Base-by-base conservation (phyloP, 2,888 invertebrate species). In the Drepana falcataria region DNA sequence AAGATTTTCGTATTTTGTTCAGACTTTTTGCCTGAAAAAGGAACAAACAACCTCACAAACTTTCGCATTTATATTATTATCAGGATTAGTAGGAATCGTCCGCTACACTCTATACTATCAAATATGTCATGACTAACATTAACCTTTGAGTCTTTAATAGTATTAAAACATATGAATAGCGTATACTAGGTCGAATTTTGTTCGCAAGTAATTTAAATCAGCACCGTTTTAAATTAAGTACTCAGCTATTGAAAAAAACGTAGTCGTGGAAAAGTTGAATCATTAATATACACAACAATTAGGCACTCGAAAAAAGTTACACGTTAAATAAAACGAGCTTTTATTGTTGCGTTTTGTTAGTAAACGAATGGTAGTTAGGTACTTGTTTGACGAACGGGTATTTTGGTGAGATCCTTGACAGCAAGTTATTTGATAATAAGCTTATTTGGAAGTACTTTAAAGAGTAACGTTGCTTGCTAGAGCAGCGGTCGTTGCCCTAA, bases 401-500 rank as follows among this genome's bases (percentile, higher is more conserved):
- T 41, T 51, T 40, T 40, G 40, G 49, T 21, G 21, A 51, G 37
- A 40, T 37, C 40, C 51, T 40, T 35, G 40, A 40, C 49, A 49
- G 41, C 33, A 9, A 34, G 40, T 44, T 44, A 9, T 44, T 44
- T 44, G 62, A 61, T 63, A 64, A 64, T 65, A 65, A 63, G 62
- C 58, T 63, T 62, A 63, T 69, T 65, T 62, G 55, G 56, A 63
- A 57, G 56, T 64, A 64, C 58, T 72, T 68, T 63, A 67, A 66
- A 64, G 65, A 53, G 68, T 73, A 68, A 67, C 74, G 67, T 74
- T 69, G 71, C 66, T 21, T 68, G 73, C 71, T 73, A 68, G 72
- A 73, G 72, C 76, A 64, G 65, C 77, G 89, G 87, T 86, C 87
- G 81, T 71, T 76, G 87, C 68, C 81, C 81, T 75, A 65, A 64